Conservation (phyloP, 2,113 vertebrate genomes). For the Candoia aspera region DNA sequence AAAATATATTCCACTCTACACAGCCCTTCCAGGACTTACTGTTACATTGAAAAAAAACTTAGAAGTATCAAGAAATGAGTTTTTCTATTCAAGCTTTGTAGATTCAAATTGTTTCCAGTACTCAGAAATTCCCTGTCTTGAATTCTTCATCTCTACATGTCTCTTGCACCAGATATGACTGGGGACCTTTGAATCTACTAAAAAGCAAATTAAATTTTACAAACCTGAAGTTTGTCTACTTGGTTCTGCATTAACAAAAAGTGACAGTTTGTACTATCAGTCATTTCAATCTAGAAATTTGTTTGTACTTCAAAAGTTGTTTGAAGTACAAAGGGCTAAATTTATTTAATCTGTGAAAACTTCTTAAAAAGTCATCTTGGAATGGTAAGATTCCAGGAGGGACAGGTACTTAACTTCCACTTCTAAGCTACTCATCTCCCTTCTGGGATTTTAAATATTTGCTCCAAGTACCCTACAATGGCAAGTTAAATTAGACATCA, state of each 20-base stretch:
- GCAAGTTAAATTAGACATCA: not conserved
- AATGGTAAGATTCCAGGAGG: not conserved
- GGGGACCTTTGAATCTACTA: not conserved
- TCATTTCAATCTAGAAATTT: slow-evolving; percentile 6
- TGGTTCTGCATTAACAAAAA: not conserved
- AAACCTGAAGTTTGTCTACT: not conserved
- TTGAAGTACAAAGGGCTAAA: not conserved
- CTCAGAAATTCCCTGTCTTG: not conserved
- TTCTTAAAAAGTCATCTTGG: not conserved
- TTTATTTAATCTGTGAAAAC: not conserved
- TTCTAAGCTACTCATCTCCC: not conserved
- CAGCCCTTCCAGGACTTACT: not conserved
- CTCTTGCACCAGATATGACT: not conserved
- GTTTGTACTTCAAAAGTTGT: not conserved
- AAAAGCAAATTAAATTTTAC: not conserved
- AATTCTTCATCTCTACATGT: not conserved
- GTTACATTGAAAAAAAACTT: not conserved
- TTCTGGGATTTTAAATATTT: not conserved
- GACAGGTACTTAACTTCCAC: not conserved
- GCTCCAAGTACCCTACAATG: not conserved
- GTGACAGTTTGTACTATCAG: not conserved
- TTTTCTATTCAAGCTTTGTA: not conserved
- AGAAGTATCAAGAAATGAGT: not conserved
- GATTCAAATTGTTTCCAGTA: not conserved
- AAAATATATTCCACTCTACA: not conserved